These are phyloP conservation scores for Ictalurus punctatus DNA, from an alignment of 2,113 vertebrate species.

Conservation along the genomic window DNA sequence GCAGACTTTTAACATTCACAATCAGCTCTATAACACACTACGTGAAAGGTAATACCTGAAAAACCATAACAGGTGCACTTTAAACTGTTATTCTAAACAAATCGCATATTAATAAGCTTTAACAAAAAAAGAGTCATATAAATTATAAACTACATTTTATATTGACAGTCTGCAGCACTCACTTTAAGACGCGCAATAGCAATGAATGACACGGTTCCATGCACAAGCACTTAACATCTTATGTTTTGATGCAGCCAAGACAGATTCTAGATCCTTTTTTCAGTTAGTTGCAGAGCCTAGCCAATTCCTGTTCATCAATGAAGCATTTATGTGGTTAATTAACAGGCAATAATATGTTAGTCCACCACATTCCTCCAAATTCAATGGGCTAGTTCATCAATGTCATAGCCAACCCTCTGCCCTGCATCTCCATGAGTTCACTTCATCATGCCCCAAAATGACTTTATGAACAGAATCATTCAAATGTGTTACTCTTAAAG, in stretches of 20 bases:
- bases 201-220: conserved; percentile 60
- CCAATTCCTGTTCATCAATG: conserved; percentile 55
- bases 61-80: too few relatives aligned
- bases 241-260: conserved; percentile 50
- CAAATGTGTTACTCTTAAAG: conserved; percentile 41
- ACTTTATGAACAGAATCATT: conserved; percentile 34
- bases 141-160: not conserved
- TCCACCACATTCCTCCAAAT: conserved; percentile 51
- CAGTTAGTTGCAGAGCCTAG: conserved; percentile 60
- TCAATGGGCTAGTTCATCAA: conserved; percentile 50
- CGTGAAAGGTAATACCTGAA: too few relatives aligned
- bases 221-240: conserved; percentile 33
- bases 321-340: conserved; percentile 56
- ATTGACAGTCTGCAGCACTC: not conserved
- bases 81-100: not conserved
- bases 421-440: conserved; percentile 42
- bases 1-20: too few relatives aligned
- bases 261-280: conserved; percentile 31
- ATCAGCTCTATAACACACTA: too few relatives aligned
- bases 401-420: conserved; percentile 56
- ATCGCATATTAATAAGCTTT: not conserved
- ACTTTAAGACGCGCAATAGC: conserved; percentile 53
- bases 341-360: conserved; percentile 60
- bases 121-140: not conserved
- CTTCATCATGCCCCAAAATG: conserved; percentile 31